Conservation (phyloP, 2,113 vertebrate species). For the Neotoma lepida region DNA sequence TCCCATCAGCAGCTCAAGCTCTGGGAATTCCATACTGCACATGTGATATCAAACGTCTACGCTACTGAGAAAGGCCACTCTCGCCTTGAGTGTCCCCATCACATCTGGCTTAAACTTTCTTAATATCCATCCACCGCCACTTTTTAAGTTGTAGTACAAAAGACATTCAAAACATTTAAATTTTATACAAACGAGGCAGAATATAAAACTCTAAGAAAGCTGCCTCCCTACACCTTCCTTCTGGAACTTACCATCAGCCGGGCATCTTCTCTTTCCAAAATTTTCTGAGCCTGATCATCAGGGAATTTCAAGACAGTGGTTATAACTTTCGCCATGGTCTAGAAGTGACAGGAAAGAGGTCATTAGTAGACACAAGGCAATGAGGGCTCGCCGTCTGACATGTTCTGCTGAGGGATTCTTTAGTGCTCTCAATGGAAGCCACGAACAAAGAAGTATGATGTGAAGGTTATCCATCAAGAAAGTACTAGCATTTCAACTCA, state of each 20-base stretch:
- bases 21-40: background rate
- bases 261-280: conserved; percentile 95
- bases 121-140: background rate
- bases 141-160: background rate
- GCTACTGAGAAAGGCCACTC: background rate
- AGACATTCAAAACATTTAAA: background rate
- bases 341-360: conserved; percentile 48
- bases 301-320: conserved; percentile 97
- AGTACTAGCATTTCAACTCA: conserved; percentile 46
- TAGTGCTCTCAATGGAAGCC: conserved; percentile 70
- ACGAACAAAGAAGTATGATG: conserved; percentile 70
- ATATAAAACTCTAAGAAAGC: background rate
- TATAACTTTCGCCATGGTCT: conserved; percentile 99
- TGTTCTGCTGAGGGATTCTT: conserved; percentile 65
- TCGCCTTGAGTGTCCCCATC: background rate
- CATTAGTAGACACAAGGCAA: background rate
- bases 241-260: conserved; percentile 88
- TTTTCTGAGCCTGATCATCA: conserved; percentile 94
- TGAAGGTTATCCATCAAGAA: conserved; percentile 59
- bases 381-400: background rate
- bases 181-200: conserved; percentile 1
- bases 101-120: background rate
- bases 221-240: background rate
- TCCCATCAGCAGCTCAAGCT: background rate
- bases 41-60: background rate